phyloP scores from a whole-genome alignment of 2,113 vertebrate genomes.

The Nettapus auritus region DNA sequence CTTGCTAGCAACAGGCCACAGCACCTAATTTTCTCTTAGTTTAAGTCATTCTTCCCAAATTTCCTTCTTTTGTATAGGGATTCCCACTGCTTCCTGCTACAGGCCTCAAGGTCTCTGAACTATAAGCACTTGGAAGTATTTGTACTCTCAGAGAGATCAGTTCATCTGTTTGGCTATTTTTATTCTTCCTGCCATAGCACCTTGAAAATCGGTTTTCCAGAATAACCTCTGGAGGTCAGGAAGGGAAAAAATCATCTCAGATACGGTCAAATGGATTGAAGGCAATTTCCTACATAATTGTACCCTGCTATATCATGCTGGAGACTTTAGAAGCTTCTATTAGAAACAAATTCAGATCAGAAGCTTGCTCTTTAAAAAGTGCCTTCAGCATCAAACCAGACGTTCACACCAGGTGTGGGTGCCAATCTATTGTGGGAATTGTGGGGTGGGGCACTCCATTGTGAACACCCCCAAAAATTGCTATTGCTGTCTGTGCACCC shows the following conservation, averaged over 20 bases:
- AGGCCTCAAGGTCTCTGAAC: neutral
- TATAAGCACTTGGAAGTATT: neutral
- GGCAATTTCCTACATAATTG: neutral
- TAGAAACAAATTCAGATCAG: neutral
- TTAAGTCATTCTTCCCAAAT: conserved; percentile 49
- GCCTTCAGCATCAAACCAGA: neutral
- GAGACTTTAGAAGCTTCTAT: neutral
- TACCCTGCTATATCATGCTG: neutral
- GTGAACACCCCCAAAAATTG: neutral
- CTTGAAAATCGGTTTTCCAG: conserved; percentile 11
- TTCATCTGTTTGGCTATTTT: conserved; percentile 21
- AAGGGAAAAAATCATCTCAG: conserved; percentile 15
- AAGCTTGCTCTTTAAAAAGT: neutral
- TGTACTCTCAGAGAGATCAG: neutral
- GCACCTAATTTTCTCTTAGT: conserved; percentile 53
- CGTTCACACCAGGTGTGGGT: neutral
- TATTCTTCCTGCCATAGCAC: neutral
- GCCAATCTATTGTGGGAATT: fast-evolving
- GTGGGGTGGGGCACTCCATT: neutral
- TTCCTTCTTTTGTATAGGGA: conserved; percentile 77
- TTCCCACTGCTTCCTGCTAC: conserved; percentile 53
- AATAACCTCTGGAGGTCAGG: neutral
- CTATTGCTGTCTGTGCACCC: neutral
- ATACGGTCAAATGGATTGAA: neutral
- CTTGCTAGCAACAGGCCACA: neutral